phyloP scores from a whole-genome alignment of 2,113 vertebrate genomes.

The Brachyhypopomus occidentalis region DNA sequence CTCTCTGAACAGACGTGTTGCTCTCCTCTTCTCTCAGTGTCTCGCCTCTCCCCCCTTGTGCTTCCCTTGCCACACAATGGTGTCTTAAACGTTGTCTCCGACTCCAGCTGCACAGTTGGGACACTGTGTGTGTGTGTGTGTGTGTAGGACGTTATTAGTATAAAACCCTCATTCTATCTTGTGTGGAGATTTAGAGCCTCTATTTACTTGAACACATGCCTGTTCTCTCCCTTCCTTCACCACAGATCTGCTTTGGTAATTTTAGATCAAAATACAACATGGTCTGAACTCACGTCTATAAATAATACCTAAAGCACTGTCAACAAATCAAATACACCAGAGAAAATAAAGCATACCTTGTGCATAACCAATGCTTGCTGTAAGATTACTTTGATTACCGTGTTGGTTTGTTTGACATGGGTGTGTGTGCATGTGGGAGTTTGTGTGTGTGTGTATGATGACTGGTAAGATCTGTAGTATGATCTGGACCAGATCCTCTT shows the following conservation, averaged over 20 bases:
- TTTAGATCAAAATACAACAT: too few species aligned
- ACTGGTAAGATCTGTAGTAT: slow-evolving; percentile 16
- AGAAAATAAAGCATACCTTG: neutral
- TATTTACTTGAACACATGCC: neutral
- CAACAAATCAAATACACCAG: neutral
- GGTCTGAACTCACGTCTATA: too few species aligned
- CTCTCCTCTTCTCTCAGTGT: slow-evolving; percentile 50
- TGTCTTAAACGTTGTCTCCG: slow-evolving; percentile 34
- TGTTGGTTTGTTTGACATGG: slow-evolving; percentile 12
- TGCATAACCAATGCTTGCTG: slow-evolving; percentile 1
- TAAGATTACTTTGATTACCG: slow-evolving; percentile 29
- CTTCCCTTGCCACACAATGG: slow-evolving; percentile 46
- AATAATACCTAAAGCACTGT: too few species aligned
- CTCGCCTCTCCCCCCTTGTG: slow-evolving; percentile 33
- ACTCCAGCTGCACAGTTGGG: slow-evolving; percentile 1
- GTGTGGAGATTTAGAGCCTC: slow-evolving; percentile 38
- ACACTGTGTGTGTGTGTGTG: slow-evolving; percentile 40
- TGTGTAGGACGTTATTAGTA: slow-evolving; percentile 21
- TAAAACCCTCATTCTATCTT: slow-evolving; percentile 28
- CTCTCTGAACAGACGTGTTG: slow-evolving; percentile 68
- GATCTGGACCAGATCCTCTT: slow-evolving; percentile 44
- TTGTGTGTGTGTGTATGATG: neutral
- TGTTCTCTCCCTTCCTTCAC: neutral
- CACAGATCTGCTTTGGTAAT: neutral
- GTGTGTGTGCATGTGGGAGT: neutral